Base-by-base conservation (phyloP, 2,888 invertebrate genomes). In the Aporophyla nigra region DNA sequence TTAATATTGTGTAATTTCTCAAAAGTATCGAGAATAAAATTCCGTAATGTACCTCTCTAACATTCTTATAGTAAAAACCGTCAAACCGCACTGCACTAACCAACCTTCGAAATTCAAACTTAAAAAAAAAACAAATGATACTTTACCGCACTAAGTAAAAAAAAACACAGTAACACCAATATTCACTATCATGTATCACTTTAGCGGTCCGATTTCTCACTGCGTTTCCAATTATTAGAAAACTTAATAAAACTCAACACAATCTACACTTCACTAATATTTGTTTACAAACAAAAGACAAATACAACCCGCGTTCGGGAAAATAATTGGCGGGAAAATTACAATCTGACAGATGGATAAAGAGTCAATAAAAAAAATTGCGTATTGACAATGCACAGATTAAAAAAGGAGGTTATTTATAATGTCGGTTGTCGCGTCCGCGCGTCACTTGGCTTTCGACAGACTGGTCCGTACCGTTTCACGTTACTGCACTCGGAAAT, bases 401-500 rank as follows among this genome's bases (percentile, higher is more conserved):
- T 72, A 85, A 85, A 80, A 66, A 76, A 24, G 67, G 59, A 68
- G 67, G 71, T 76, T 87, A 81, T 83, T 84, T 87, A 33, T 82
- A 80, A 71, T 67, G 69, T 19, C 78, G 69, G 75, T 73, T 85
- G 86, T 88, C 90, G 90, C 92, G 92, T 90, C 89, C 94, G 92
- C 88, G 83, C 93, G 91, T 84, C 83, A 76, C 87, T 90, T 86
- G 76, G 88, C 89, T 87, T 83, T 86, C 82, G 86, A 78, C 78
- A 88, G 92, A 92, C 93, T 91, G 92, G 89, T 89, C 71, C 75
- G 77, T 69, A 74, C 71, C 84, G 91, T 88, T 89, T 93, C 92
- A 86, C 79, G 87, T 93, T 94, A 91, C 94, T 75, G 87, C 75
- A 61, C 86, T 90, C 81, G 87, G 91, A 94, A 94, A 94, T 94